phyloP scores from a whole-genome alignment of 2,113 vertebrate species.

The Lichenostomus cassidix region DNA sequence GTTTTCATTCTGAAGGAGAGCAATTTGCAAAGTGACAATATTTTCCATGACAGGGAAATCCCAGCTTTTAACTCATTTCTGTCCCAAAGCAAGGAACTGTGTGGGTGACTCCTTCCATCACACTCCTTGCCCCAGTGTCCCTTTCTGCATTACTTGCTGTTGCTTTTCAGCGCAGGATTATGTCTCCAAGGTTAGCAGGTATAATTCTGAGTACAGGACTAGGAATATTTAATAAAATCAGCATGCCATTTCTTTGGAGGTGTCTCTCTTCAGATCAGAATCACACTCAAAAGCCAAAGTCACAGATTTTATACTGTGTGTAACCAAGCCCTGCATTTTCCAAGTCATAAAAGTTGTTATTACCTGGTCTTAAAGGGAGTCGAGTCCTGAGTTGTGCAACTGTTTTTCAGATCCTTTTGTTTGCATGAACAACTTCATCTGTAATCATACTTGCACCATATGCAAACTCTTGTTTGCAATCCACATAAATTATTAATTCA shows the following conservation, averaged over 20 bases:
- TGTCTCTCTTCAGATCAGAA: neutral
- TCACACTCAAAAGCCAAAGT: neutral
- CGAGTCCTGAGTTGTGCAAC: neutral
- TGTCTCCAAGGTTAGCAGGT: neutral
- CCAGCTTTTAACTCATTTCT: slow-evolving; percentile 33
- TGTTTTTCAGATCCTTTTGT: slow-evolving; percentile 39
- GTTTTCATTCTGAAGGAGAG: slow-evolving; percentile 8
- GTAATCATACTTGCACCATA: slow-evolving; percentile 22
- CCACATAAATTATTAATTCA: slow-evolving; percentile 50
- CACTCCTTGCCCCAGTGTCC: neutral
- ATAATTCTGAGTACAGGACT: neutral
- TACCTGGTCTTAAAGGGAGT: neutral
- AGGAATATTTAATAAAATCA: neutral
- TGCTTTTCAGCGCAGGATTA: neutral
- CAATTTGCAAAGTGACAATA: neutral
- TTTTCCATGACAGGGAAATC: slow-evolving; percentile 40
- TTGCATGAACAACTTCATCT: slow-evolving; percentile 40
- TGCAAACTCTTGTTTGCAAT: slow-evolving; percentile 42
- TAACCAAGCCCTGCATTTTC: neutral
- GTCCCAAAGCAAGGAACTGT: neutral
- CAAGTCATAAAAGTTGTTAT: neutral
- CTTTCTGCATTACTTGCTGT: neutral
- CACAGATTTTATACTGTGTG: neutral
- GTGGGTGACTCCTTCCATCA: neutral
- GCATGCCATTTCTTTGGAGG: neutral